Evolutionary conservation across 1,140 invertebrate species (phyloP).

Genomic region (Asobara japonica): DNA sequence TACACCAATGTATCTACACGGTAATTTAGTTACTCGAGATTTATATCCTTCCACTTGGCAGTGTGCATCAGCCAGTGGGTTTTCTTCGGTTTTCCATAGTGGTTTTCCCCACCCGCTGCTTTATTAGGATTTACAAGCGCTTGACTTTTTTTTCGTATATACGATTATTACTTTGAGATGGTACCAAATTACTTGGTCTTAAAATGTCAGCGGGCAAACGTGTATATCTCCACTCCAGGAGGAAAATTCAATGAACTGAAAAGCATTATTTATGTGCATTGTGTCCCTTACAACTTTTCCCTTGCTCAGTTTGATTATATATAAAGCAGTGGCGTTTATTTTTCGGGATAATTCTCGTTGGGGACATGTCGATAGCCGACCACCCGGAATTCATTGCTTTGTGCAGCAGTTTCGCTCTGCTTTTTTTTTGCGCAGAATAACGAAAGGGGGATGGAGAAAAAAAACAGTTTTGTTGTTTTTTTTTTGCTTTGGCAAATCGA

Average conservation of each 20-base stretch:
- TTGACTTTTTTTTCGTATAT: conserved; percentile 34
- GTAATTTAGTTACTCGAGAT: conserved; percentile 57
- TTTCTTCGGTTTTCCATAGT: background rate
- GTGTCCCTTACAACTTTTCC: background rate
- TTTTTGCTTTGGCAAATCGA: background rate
- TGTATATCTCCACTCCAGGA: background rate
- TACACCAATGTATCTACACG: conserved; percentile 33
- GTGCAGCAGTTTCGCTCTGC: conserved; percentile 45
- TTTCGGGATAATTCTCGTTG: conserved; percentile 37
- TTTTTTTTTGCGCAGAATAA: conserved; percentile 45
- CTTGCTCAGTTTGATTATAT: background rate
- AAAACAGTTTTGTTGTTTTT: background rate
- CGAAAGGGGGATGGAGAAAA: conserved; percentile 7
- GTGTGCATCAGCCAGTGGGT: background rate
- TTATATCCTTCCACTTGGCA: conserved; percentile 43
- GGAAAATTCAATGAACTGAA: conserved; percentile 24
- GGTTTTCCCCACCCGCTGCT: conserved; percentile 19
- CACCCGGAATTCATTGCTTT: conserved; percentile 60
- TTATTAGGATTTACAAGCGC: conserved; percentile 59
- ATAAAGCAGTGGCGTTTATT: conserved; percentile 51
- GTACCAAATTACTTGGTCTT: conserved; percentile 17
- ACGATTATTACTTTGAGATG: conserved; percentile 46
- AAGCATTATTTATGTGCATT: conserved; percentile 51
- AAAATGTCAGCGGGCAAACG: conserved; percentile 1
- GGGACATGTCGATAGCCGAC: conserved; percentile 45